Base-by-base conservation (phyloP, 2,888 invertebrate genomes). In the Plagodis dolabraria region DNA sequence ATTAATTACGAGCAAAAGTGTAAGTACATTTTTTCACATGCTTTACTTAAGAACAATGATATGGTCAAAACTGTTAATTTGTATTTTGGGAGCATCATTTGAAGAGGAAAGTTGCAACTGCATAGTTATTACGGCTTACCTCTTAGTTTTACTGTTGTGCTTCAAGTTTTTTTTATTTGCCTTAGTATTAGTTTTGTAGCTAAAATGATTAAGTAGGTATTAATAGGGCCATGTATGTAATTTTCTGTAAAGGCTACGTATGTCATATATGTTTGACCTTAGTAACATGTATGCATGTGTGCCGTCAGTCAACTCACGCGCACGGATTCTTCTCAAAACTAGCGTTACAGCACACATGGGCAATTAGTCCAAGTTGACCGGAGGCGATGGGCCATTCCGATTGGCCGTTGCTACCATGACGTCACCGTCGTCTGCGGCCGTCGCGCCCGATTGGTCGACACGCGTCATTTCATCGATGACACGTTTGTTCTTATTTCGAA, bases 321-420 rank as follows among this genome's bases (percentile, higher is more conserved):
- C 87, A 86, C 81, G 80, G 82, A 81, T 87, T 87, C 85, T 81
- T 86, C 89, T 87, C 79, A 83, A 86, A 83, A 82, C 84, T 84
- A 85, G 83, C 83, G 86, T 88, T 88, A 88, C 86, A 86, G 91
- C 92, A 92, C 92, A 92, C 92, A 92, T 86, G 85, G 87, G 90
- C 92, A 92, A 92, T 92, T 92, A 92, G 91, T 88, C 87, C 88
- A 85, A 90, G 89, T 90, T 92, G 92, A 90, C 91, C 92, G 89
- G 81, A 88, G 90, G 92, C 90, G 89, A 89, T 84, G 86, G 84
- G 75, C 80, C 71, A 77, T 76, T 74, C 77, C 71, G 80, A 92
- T 92, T 92, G 92, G 92, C 80, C 83, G 85, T 76, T 80, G 81
- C 80, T 72, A 76, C 70, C 57, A 76, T 92, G 92, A 92, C 92